phyloP scores from a whole-genome alignment of 2,113 vertebrate genomes.

The western clawed frog (Xenopus tropicalis) region DNA sequence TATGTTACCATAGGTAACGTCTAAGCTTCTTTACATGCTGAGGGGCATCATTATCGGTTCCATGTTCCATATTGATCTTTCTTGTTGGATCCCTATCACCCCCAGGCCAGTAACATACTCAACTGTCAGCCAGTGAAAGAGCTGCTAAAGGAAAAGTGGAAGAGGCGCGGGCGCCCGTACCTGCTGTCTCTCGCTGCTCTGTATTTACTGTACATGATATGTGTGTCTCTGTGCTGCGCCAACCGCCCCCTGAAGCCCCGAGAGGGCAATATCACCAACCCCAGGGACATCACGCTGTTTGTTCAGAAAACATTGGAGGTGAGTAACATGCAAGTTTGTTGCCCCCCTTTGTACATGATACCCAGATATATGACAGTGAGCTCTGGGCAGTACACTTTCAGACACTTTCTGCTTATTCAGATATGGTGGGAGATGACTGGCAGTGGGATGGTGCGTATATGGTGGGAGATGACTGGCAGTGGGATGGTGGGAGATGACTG shows the following conservation, averaged over 20 bases:
- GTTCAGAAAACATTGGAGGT: slow-evolving; percentile 83
- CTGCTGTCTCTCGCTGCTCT: slow-evolving; percentile 69
- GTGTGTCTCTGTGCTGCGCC: slow-evolving; percentile 84
- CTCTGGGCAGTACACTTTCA: too few relatives aligned
- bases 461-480: too few relatives aligned
- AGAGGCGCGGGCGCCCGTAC: neutral
- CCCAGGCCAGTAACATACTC: slow-evolving; percentile 73
- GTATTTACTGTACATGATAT: slow-evolving; percentile 86
- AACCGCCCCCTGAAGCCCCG: slow-evolving; percentile 82
- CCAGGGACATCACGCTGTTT: slow-evolving; percentile 71
- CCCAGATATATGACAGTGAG: too few relatives aligned
- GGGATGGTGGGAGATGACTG: too few relatives aligned
- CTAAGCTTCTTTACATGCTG: too few relatives aligned
- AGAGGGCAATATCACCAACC: slow-evolving; percentile 68
- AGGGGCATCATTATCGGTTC: too few relatives aligned
- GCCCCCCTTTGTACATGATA: neutral
- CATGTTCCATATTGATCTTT: too few relatives aligned
- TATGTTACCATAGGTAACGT: too few relatives aligned
- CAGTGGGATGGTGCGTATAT: too few relatives aligned
- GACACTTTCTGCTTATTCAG: too few relatives aligned
- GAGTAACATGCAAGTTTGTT: neutral
- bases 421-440: too few relatives aligned
- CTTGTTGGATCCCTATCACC: neutral
- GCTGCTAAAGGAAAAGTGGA: slow-evolving; percentile 61
- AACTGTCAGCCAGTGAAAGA: slow-evolving; percentile 76